Evolutionary conservation across 2,888 invertebrate genomes (phyloP).

Genomic region (Eurytoma adleriae): DNA sequence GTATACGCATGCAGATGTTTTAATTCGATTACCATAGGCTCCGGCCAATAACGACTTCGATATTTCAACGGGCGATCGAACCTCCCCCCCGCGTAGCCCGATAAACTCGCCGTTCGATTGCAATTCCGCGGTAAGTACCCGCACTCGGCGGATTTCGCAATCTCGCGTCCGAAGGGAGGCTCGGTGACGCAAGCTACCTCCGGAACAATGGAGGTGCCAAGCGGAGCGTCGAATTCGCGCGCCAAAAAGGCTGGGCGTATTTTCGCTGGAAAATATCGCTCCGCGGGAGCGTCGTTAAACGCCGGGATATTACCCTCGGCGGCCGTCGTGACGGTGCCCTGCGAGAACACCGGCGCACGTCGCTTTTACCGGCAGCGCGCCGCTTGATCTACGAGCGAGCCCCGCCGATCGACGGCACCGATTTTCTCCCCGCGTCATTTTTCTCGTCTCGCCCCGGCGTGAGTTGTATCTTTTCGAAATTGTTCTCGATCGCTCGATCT

Average conservation of each 20-base stretch:
- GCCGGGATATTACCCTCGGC: slow-evolving; percentile 70
- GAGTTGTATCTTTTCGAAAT: no score
- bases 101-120: slow-evolving; percentile 53
- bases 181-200: background rate
- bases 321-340: slow-evolving; percentile 64
- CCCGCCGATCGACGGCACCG: slow-evolving; percentile 53
- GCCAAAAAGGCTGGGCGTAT: slow-evolving; percentile 64
- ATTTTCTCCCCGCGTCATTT: no score
- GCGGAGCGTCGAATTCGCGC: background rate
- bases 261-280: slow-evolving; percentile 65
- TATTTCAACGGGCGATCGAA: slow-evolving; percentile 34
- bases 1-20: slow-evolving; percentile 17
- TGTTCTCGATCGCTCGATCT: background rate
- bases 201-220: background rate
- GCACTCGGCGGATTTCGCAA: slow-evolving; percentile 8
- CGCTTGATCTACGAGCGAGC: slow-evolving; percentile 57
- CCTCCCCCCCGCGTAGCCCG: slow-evolving; percentile 19
- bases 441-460: no score
- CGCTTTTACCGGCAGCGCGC: slow-evolving; percentile 51
- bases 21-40: slow-evolving; percentile 43
- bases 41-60: slow-evolving; percentile 15
- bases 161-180: slow-evolving; percentile 42
- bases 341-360: slow-evolving; percentile 11
- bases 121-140: slow-evolving; percentile 28
- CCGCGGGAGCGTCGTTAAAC: slow-evolving; percentile 68